Percentiles rank a stretch among this genome's conserved stretches.
Evolutionary conservation across 2,797 vertebrate genomes (phyloP).

Genomic region (Epinephelus awoara): DNA sequence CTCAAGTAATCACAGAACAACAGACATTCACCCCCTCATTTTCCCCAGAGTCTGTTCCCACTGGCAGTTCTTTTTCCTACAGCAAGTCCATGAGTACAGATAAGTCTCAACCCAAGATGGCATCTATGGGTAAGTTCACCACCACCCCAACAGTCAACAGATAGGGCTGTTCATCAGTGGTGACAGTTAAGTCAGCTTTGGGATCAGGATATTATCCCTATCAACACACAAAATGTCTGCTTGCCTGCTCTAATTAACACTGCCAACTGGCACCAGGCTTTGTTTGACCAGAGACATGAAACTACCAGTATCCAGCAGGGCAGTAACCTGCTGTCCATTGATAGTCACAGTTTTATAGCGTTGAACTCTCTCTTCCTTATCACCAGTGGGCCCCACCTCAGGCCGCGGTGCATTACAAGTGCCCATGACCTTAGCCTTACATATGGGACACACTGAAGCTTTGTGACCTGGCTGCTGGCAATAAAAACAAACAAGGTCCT

Average conservation of each 20-base stretch:
- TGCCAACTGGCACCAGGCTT: not conserved
- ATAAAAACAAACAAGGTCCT: not conserved
- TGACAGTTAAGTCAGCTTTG: not conserved
- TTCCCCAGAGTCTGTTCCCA: not conserved
- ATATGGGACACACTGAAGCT: not conserved
- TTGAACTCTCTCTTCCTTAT: not conserved
- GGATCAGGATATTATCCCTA: slow-evolving; percentile 4
- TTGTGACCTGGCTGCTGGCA: not conserved
- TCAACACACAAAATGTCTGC: slow-evolving; percentile 2
- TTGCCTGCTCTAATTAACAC: slow-evolving; percentile 5
- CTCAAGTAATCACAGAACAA: too few species aligned
- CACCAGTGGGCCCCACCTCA: not conserved
- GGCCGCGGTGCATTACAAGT: not conserved
- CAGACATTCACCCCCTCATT: too few species aligned
- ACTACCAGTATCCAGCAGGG: not conserved
- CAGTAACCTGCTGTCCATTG: slow-evolving; percentile 3
- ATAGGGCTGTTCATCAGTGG: not conserved
- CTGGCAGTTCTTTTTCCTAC: not conserved
- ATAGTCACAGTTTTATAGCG: slow-evolving; percentile 3
- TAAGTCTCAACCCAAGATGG: not conserved
- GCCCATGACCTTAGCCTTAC: not conserved
- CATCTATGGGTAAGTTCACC: not conserved
- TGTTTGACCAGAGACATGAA: not conserved
- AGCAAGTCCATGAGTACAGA: not conserved
- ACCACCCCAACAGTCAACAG: not conserved